phyloP scores from a whole-genome alignment of 2,113 vertebrate genomes.

The Tautogolabrus adspersus region DNA sequence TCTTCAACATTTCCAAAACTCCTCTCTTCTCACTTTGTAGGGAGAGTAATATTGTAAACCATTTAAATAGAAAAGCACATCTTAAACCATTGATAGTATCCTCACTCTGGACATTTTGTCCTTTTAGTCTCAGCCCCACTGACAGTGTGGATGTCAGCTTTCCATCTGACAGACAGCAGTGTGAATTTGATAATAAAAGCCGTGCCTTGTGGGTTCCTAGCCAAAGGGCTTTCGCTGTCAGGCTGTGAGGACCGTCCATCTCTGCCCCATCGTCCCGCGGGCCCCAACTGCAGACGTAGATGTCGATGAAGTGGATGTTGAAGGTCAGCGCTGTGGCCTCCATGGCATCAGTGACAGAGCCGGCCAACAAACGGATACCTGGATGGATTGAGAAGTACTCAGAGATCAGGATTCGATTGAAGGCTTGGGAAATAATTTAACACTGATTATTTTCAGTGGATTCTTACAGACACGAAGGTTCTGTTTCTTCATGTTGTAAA shows the following conservation, averaged over 20 bases:
- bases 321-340: conserved; percentile 78
- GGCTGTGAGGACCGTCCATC: conserved; percentile 69
- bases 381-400: conserved; percentile 35
- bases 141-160: conserved; percentile 33
- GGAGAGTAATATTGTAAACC: no score
- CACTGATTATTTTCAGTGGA: background rate
- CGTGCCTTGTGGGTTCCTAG: conserved; percentile 68
- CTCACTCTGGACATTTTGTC: conserved; percentile 12
- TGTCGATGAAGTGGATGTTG: conserved; percentile 76
- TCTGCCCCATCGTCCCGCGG: conserved; percentile 66
- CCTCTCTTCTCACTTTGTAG: background rate
- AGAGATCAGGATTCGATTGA: conserved; percentile 34
- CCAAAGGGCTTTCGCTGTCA: conserved; percentile 68
- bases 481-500: background rate
- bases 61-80: background rate
- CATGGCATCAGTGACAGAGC: conserved; percentile 73
- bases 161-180: conserved; percentile 42
- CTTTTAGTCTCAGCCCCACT: conserved; percentile 21
- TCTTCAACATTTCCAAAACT: no score
- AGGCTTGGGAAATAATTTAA: background rate
- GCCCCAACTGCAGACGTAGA: conserved; percentile 79
- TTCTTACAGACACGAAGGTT: background rate
- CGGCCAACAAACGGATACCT: conserved; percentile 77
- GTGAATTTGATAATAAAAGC: conserved; percentile 60
- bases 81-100: conserved; percentile 4